Evolutionary conservation across 2,797 vertebrate genomes (phyloP).

Genomic region (Dermochelys coriacea): DNA sequence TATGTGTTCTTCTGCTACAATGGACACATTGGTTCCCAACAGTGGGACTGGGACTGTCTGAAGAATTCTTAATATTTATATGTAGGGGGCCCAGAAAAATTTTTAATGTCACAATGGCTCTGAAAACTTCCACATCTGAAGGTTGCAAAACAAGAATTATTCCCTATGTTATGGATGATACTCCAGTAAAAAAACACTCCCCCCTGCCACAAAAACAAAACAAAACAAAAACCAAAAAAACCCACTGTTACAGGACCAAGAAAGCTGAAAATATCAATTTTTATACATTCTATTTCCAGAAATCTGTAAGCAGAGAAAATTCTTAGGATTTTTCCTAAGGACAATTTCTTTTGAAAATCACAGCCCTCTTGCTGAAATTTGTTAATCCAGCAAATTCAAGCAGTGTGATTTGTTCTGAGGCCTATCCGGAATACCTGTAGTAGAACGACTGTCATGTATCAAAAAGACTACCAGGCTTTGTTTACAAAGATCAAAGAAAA

Average conservation of each 20-base stretch:
- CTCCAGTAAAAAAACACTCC: background rate
- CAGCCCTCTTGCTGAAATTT: background rate
- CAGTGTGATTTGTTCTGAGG: accelerated
- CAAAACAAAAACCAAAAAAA: no score
- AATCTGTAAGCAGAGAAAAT: background rate
- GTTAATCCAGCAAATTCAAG: accelerated
- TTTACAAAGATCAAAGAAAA: background rate
- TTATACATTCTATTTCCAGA: background rate
- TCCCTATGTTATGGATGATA: background rate
- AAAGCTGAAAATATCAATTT: background rate
- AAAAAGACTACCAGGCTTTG: background rate
- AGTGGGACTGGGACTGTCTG: background rate
- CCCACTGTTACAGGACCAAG: background rate
- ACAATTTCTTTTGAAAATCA: background rate
- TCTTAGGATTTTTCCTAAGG: background rate
- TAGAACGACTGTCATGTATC: background rate
- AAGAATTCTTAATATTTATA: constrained; percentile 8
- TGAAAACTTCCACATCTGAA: background rate
- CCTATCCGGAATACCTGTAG: background rate
- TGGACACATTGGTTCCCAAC: background rate
- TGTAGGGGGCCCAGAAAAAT: background rate
- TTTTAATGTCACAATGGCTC: background rate
- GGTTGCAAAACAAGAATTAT: background rate
- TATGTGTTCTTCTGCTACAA: background rate
- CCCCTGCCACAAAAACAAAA: no score